Base-by-base conservation (phyloP, 92 coral and sea anemone genomes). In the Isaurus tuberculatus region DNA sequence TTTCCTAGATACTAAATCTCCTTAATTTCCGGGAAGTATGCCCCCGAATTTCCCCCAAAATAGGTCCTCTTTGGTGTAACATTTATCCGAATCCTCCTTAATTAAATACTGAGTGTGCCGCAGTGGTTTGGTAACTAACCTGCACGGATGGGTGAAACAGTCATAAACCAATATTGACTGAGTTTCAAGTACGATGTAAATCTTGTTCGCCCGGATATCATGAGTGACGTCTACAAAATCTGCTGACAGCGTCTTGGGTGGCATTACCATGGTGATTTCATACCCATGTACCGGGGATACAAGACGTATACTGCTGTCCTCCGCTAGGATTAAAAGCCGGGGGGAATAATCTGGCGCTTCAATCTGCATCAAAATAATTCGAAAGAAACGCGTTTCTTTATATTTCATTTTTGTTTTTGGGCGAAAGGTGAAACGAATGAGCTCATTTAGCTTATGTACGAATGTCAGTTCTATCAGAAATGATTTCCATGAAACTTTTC, bases 281-380 rank as follows among this genome's bases (percentile, higher is more conserved):
- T 88, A 92, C 8, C 98, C 99, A 43, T 92, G 92, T 25, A 89
- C 94, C 37, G 99, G 98, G 65, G 99, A 96, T 10, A 96, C 91
- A 16, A 96, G 86, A 90, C 98, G 77, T 72, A 94, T 90, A 32
- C 98, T 94, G 72, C 98, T 94, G 48, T 96, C 99, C 88, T 92
- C 92, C 67, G 97, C 92, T 19, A 88, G 93, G 8, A 94, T 87
- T 23, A 96, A 72, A 10, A 96, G 86, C 83, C 99, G 79, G 26
- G 97, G 71, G 55, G 98, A 98, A 58, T 85, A 92, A 68, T 93
- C 94, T 6, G 94, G 98, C 67, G 97, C 87, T 75, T 81, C 89
- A 0, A 92, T 91, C 55, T 95, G 83, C 85, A 81, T 57, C 28
- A 70, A 72, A 63, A 84, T 65, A 42, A 73, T 44, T 44, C 15